A percentile compares a stretch with the other conserved stretches of the same genome.
These are phyloP conservation scores for Tachysurus vachellii DNA, from an alignment of 2,113 vertebrate genomes.

Conservation along the genomic window DNA sequence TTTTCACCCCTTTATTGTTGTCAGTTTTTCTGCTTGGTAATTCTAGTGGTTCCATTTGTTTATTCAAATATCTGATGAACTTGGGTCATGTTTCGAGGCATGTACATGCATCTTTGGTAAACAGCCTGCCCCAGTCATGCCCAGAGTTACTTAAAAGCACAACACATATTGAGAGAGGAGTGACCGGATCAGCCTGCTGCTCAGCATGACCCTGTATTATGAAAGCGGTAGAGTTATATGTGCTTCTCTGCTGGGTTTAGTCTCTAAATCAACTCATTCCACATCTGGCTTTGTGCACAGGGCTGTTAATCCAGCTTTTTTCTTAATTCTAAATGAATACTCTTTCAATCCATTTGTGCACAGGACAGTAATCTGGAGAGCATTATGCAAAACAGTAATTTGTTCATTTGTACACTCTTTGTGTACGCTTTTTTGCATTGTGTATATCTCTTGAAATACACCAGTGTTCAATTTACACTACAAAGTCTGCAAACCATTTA, in stretches of 20 bases:
- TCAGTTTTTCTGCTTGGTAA: neutral
- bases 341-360: neutral
- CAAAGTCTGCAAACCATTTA: neutral
- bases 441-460: neutral
- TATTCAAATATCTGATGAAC: neutral
- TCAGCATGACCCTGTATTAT: neutral
- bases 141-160: neutral
- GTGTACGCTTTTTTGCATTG: too few species aligned
- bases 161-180: neutral
- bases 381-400: neutral
- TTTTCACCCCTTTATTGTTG: neutral
- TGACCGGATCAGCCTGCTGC: neutral
- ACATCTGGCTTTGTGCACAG: conserved; percentile 42
- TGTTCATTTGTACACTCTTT: neutral
- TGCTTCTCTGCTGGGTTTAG: conserved; percentile 3
- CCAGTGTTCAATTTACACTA: neutral
- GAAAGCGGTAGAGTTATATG: neutral
- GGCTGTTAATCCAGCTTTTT: conserved; percentile 22
- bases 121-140: neutral
- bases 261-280: conserved; percentile 19
- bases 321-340: conserved; percentile 6
- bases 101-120: neutral
- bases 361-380: neutral
- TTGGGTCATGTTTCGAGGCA: neutral
- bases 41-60: neutral